Evolutionary conservation across 2,888 invertebrate genomes (phyloP).

Genomic region (Tachystola acroxantha): DNA sequence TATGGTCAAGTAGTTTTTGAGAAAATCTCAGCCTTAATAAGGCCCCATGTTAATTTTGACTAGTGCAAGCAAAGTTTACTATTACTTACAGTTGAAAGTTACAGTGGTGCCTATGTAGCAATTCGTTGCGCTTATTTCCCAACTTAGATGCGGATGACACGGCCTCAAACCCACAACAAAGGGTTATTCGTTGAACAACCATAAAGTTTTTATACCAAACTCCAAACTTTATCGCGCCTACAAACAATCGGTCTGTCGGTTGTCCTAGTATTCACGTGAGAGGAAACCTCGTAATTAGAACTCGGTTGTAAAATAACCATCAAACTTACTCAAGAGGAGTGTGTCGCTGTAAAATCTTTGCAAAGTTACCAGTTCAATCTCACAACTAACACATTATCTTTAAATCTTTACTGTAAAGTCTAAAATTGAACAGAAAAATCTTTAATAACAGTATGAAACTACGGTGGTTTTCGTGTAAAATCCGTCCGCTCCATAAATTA

Average conservation of each 20-base stretch:
- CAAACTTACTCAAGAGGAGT: slow-evolving; percentile 61
- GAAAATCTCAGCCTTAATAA: too few species aligned
- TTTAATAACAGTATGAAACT: slow-evolving; percentile 8
- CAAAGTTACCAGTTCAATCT: slow-evolving; percentile 15
- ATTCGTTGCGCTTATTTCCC: slow-evolving; percentile 17
- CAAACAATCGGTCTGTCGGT: slow-evolving; percentile 54
- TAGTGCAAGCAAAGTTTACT: too few species aligned
- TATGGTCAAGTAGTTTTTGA: too few species aligned
- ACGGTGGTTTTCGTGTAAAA: slow-evolving; percentile 31
- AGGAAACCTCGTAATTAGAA: slow-evolving; percentile 72
- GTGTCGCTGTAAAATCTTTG: slow-evolving; percentile 43
- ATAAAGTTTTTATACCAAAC: slow-evolving; percentile 59
- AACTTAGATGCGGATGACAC: slow-evolving; percentile 19
- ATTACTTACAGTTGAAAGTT: not conserved
- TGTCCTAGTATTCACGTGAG: slow-evolving; percentile 54
- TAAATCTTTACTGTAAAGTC: slow-evolving; percentile 1
- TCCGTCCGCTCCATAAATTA: slow-evolving; percentile 63
- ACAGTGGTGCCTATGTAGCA: slow-evolving; percentile 15
- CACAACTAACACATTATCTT: slow-evolving; percentile 9
- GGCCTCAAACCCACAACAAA: slow-evolving; percentile 50
- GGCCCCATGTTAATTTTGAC: too few species aligned
- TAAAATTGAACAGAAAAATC: too few species aligned
- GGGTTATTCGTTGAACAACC: slow-evolving; percentile 46
- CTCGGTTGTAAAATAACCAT: slow-evolving; percentile 72
- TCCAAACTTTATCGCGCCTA: slow-evolving; percentile 44